Percentiles rank a stretch among this genome's conserved stretches.
Evolutionary conservation across 2,113 vertebrate species (phyloP).

Genomic region (Mesembrinibis cayennensis): DNA sequence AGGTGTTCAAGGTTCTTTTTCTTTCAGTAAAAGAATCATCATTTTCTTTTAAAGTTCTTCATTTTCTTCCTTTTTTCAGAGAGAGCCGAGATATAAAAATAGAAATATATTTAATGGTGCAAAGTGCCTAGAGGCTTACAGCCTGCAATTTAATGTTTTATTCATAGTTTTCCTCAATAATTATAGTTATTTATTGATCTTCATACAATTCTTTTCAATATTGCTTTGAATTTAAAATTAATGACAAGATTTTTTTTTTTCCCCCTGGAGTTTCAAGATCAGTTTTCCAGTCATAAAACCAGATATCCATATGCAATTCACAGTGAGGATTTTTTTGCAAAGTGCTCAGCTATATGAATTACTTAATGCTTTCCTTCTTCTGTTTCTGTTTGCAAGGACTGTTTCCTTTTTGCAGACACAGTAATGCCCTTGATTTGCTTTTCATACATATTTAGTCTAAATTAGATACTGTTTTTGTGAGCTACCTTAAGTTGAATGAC

Average conservation of each 20-base stretch:
- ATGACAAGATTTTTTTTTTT: slow-evolving; percentile 39
- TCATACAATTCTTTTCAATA: slow-evolving; percentile 41
- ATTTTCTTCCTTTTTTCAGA: neutral
- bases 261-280: slow-evolving; percentile 13
- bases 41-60: slow-evolving; percentile 28
- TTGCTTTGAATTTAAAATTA: slow-evolving; percentile 51
- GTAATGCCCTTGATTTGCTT: slow-evolving; percentile 59
- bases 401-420: neutral
- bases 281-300: slow-evolving; percentile 49
- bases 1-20: slow-evolving; percentile 8
- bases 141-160: slow-evolving; percentile 54
- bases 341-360: slow-evolving; percentile 64
- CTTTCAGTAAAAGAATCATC: neutral
- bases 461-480: slow-evolving; percentile 3
- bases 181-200: slow-evolving; percentile 67
- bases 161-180: slow-evolving; percentile 67
- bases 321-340: slow-evolving; percentile 42
- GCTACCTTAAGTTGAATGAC: neutral
- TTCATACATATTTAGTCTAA: slow-evolving; percentile 16
- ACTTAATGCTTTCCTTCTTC: slow-evolving; percentile 60
- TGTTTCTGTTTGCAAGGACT: slow-evolving; percentile 49
- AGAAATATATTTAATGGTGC: slow-evolving; percentile 40
- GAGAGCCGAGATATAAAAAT: slow-evolving; percentile 27
- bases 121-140: slow-evolving; percentile 20
- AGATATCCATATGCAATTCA: slow-evolving; percentile 27